Conservation (phyloP, 2,888 invertebrate genomes). For the Pyrochroa serraticornis region DNA sequence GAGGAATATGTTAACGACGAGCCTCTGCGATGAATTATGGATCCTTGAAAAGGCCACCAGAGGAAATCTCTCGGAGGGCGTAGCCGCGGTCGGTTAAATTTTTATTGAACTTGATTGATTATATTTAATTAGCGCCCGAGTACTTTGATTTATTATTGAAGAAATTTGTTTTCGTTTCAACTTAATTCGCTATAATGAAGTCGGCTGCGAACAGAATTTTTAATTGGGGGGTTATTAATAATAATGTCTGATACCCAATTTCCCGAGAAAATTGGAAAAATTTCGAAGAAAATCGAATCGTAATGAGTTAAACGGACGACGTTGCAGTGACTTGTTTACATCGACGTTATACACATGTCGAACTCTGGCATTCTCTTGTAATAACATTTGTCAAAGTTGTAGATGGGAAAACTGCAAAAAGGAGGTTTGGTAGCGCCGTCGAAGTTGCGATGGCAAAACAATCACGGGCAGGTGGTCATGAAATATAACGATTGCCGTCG, state of each 20-base stretch:
- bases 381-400: slow-evolving; percentile 43
- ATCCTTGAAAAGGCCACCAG: no score
- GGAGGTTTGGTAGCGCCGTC: slow-evolving; percentile 28
- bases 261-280: neutral
- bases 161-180: slow-evolving; percentile 21
- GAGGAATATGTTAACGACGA: no score
- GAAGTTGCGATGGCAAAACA: slow-evolving; percentile 51
- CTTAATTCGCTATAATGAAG: slow-evolving; percentile 14
- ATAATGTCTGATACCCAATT: slow-evolving; percentile 9
- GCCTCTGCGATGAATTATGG: no score
- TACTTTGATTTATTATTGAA: slow-evolving; percentile 13
- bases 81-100: neutral
- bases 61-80: neutral
- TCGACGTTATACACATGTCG: slow-evolving; percentile 34
- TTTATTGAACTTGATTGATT: slow-evolving; percentile 18
- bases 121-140: slow-evolving; percentile 13
- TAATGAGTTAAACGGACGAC: slow-evolving; percentile 6
- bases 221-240: slow-evolving; percentile 17
- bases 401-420: slow-evolving; percentile 35
- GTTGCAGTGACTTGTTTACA: slow-evolving; percentile 30
- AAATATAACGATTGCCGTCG: slow-evolving; percentile 50
- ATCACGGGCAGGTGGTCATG: slow-evolving; percentile 51
- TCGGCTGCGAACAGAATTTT: slow-evolving; percentile 11
- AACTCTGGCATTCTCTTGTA: slow-evolving; percentile 34
- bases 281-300: neutral